phyloP scores from a whole-genome alignment of 2,888 invertebrate genomes.

The Netelia inedita region DNA sequence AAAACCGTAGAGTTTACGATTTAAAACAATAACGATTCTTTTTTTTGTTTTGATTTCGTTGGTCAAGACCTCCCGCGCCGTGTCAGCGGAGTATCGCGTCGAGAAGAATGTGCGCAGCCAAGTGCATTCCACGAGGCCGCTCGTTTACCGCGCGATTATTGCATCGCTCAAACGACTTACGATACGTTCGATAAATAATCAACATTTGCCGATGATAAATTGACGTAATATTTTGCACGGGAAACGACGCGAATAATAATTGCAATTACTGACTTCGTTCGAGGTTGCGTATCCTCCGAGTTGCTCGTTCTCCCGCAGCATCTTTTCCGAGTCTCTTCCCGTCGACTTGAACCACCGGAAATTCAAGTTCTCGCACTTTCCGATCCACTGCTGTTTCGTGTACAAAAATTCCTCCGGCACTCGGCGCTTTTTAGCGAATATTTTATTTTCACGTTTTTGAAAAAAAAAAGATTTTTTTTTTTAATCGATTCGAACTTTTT shows the following conservation, averaged over 20 bases:
- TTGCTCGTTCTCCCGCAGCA: constrained; percentile 53
- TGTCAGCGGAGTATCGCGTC: constrained; percentile 20
- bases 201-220: too few relatives aligned
- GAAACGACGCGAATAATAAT: too few relatives aligned
- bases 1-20: too few relatives aligned
- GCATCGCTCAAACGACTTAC: constrained; percentile 24
- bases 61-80: too few relatives aligned
- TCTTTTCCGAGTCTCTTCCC: constrained; percentile 39
- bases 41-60: too few relatives aligned
- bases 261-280: constrained; percentile 58
- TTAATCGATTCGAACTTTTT: too few relatives aligned
- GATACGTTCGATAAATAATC: too few relatives aligned
- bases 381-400: neutral
- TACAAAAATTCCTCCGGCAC: neutral
- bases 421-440: neutral
- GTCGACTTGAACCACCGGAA: constrained; percentile 29
- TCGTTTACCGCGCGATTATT: neutral
- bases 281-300: constrained; percentile 52
- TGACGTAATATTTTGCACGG: too few relatives aligned
- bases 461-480: too few relatives aligned
- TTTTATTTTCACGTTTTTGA: neutral
- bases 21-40: too few relatives aligned
- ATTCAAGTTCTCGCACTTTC: neutral
- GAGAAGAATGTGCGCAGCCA: constrained; percentile 49
- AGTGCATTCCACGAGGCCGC: constrained; percentile 37